Evolutionary conservation across 2,888 invertebrate species (phyloP), one percentile per base, ranked within the genome.

Genomic region (Ectobius pallidus): DNA sequence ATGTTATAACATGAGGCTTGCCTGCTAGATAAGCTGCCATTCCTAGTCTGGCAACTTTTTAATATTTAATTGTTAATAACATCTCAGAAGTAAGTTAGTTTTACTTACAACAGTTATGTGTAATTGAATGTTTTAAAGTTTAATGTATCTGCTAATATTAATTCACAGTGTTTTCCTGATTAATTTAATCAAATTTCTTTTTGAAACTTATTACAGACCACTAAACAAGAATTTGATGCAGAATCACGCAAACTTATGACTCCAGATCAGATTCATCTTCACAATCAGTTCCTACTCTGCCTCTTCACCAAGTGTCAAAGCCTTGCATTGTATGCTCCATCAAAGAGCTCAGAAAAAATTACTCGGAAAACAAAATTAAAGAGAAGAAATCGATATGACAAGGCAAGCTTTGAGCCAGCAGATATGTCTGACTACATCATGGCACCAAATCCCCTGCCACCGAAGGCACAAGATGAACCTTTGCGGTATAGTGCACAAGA

Each of bases 241-340:
- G 92, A 92, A 83, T 92, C 93, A 4, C 86, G 94, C 46, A 89
- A 90, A 80, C 83, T 95, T 18, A 83, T 96, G 75, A 86, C 87
- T 9, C 84, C 87, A 7, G 91, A 93, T 62, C 91, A 94, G 83
- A 88, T 95, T 32, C 91, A 91, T 80, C 87, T 92, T 70, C 96
- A 96, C 81, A 96, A 96, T 83, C 90, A 92, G 79, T 96, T 96
- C 80, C 83, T 96, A 7, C 82, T 94, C 20, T 93, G 94, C 0
- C 85, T 96, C 49, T 85, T 94, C 42, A 91, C 91, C 78, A 93
- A 92, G 85, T 93, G 94, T 65, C 85, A 74, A 32, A 39, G 63
- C 6, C 63, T 42, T 42, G 63, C 34, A n/a, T 22, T 20, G 39
- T 18, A 39, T 20, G 20, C 63, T 22, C 42, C 58, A 16, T 30